These are phyloP conservation scores for Amphiprion ocellaris DNA, from an alignment of 2,113 vertebrate species.

Conservation along the genomic window DNA sequence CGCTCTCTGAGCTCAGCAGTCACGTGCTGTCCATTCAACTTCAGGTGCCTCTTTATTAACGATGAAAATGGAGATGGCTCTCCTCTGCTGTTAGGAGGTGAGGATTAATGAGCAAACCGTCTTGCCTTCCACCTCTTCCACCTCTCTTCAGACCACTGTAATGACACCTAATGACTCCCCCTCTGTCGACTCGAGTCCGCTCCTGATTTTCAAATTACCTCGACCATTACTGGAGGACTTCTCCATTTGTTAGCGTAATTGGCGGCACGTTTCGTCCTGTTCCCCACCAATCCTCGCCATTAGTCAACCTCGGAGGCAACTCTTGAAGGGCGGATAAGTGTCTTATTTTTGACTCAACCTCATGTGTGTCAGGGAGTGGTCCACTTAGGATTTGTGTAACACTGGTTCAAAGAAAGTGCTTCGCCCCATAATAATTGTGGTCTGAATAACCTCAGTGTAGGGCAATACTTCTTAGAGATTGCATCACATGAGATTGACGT, in stretches of 20 bases:
- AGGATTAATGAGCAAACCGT: slow-evolving; percentile 63
- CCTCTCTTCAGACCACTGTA: slow-evolving; percentile 80
- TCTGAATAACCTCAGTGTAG: too few species aligned
- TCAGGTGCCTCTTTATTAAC: slow-evolving; percentile 46
- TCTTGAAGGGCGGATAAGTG: not conserved
- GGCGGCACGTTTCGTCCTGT: slow-evolving; percentile 49
- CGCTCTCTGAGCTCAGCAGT: slow-evolving; percentile 1
- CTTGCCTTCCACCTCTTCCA: slow-evolving; percentile 60
- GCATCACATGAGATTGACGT: too few species aligned
- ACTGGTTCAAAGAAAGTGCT: too few species aligned
- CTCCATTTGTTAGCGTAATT: slow-evolving; percentile 80
- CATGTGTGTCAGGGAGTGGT: not conserved
- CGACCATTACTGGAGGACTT: slow-evolving; percentile 67
- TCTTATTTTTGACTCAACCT: slow-evolving; percentile 30
- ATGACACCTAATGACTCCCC: slow-evolving; percentile 77
- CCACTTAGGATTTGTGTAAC: too few species aligned
- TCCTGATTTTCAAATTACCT: slow-evolving; percentile 72
- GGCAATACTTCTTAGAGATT: too few species aligned
- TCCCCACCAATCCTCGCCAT: slow-evolving; percentile 55
- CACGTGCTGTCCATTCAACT: slow-evolving; percentile 34
- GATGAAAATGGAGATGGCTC: slow-evolving; percentile 50
- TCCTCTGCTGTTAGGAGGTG: slow-evolving; percentile 57
- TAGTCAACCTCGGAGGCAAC: slow-evolving; percentile 21
- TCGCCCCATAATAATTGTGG: too few species aligned
- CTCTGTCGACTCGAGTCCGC: slow-evolving; percentile 30